These are phyloP conservation scores for Drosophila saltans DNA, from an alignment of 1,140 invertebrate species.

Conservation along the genomic window DNA sequence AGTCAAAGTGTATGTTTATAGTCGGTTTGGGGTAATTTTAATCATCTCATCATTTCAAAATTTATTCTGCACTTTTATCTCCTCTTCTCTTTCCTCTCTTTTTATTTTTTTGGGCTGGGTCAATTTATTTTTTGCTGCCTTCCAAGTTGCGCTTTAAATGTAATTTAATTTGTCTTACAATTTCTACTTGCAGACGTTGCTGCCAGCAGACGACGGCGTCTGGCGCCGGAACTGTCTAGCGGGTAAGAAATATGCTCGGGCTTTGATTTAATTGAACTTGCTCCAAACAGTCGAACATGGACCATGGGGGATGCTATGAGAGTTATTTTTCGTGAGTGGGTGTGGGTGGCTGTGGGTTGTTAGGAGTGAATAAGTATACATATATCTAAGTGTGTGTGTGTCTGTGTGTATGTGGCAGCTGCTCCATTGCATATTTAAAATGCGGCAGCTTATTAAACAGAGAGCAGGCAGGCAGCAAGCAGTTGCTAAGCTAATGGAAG, in stretches of 20 bases:
- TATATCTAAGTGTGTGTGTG: no score
- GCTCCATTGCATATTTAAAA: slow-evolving; percentile 66
- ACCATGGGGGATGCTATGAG: no score
- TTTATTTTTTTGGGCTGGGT: no score
- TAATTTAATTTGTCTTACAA: slow-evolving; percentile 81
- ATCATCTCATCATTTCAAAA: background rate
- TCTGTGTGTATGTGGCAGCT: slow-evolving; percentile 42
- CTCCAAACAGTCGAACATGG: slow-evolving; percentile 35
- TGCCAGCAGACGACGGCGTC: slow-evolving; percentile 74
- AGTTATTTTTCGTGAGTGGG: no score
- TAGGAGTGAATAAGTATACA: no score
- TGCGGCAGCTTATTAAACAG: slow-evolving; percentile 69
- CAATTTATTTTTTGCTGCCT: slow-evolving; percentile 10
- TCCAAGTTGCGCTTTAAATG: slow-evolving; percentile 64
- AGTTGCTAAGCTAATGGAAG: slow-evolving; percentile 51
- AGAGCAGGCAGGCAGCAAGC: slow-evolving; percentile 10
- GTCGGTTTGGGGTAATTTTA: background rate
- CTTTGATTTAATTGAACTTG: slow-evolving; percentile 79
- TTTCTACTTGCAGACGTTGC: slow-evolving; percentile 71
- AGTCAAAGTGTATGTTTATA: background rate
- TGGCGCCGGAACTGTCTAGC: slow-evolving; percentile 79
- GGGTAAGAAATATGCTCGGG: slow-evolving; percentile 78
- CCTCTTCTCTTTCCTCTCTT: background rate
- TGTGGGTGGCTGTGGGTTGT: no score
- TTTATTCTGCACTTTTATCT: background rate